Percentiles rank a stretch among this genome's conserved stretches.
Conservation (phyloP, 2,888 invertebrate genomes). For the Parasteatoda lunata region DNA sequence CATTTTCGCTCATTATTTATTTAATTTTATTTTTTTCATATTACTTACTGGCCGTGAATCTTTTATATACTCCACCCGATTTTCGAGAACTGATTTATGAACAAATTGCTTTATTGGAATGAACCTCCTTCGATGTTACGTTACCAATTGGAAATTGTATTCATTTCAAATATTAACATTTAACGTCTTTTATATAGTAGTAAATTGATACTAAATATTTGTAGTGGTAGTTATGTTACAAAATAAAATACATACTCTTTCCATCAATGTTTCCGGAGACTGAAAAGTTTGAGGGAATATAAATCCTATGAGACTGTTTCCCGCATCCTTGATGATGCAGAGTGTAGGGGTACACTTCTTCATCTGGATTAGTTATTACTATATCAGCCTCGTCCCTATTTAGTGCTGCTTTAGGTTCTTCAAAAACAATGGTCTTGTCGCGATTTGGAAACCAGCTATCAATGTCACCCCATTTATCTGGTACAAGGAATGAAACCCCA, state of each 20-base stretch:
- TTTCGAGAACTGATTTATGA: too few relatives aligned
- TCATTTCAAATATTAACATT: too few relatives aligned
- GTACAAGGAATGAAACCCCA: constrained; percentile 19
- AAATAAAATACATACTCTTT: background rate
- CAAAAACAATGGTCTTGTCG: constrained; percentile 4
- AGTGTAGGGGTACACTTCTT: constrained; percentile 17
- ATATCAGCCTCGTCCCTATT: constrained; percentile 22
- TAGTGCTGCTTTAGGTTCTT: background rate
- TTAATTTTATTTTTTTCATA: too few relatives aligned
- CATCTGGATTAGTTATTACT: background rate
- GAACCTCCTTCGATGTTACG: too few relatives aligned
- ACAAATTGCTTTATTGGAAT: too few relatives aligned
- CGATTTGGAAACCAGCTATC: background rate
- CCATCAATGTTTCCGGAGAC: background rate
- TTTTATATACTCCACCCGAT: too few relatives aligned
- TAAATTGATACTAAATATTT: too few relatives aligned
- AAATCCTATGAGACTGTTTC: constrained; percentile 11
- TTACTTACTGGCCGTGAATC: too few relatives aligned
- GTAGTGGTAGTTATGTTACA: too few relatives aligned
- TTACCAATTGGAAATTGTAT: too few relatives aligned
- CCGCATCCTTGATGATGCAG: constrained; percentile 54
- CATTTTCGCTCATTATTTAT: too few relatives aligned
- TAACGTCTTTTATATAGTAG: too few relatives aligned
- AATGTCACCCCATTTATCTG: constrained; percentile 22
- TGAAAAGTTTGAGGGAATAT: constrained; percentile 4